A percentile compares a stretch with the other conserved stretches of the same genome.
phyloP scores from a whole-genome alignment of 2,888 invertebrate genomes.

The Fabriciana adippe region DNA sequence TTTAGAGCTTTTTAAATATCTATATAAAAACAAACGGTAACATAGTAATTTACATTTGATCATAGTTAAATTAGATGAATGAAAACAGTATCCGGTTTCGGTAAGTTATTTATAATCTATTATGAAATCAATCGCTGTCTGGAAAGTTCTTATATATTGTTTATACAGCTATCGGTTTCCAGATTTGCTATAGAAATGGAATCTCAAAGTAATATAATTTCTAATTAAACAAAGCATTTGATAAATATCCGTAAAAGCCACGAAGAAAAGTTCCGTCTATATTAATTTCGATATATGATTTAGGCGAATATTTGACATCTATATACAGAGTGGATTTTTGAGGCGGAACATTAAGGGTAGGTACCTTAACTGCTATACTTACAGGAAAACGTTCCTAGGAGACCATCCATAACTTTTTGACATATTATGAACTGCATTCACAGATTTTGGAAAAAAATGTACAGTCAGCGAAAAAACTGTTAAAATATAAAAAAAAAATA shows the following conservation, averaged over 20 bases:
- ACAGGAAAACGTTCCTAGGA: too few species aligned
- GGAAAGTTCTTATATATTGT: slow-evolving; percentile 16
- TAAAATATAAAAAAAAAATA: too few species aligned
- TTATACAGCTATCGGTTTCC: slow-evolving; percentile 11
- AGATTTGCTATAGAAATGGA: neutral
- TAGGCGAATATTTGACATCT: too few species aligned
- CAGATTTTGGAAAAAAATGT: too few species aligned
- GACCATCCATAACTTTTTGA: too few species aligned
- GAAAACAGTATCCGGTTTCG: slow-evolving; percentile 7
- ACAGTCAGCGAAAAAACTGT: too few species aligned
- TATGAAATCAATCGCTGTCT: slow-evolving; percentile 28
- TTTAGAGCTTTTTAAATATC: neutral
- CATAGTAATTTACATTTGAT: neutral
- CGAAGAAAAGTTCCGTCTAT: too few species aligned
- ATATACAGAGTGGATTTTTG: too few species aligned
- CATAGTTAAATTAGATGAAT: slow-evolving; percentile 6
- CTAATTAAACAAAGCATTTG: slow-evolving; percentile 7
- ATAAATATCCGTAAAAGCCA: neutral
- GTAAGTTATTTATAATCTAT: slow-evolving; percentile 21
- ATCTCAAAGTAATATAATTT: slow-evolving; percentile 13
- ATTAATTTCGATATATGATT: too few species aligned
- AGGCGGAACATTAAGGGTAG: too few species aligned
- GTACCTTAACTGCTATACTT: too few species aligned
- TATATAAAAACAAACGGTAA: neutral
- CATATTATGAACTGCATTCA: too few species aligned